A percentile compares a stretch with the other conserved stretches of the same genome.
Evolutionary conservation across 2,113 vertebrate genomes (phyloP).

Genomic region (Macquaria australasica): DNA sequence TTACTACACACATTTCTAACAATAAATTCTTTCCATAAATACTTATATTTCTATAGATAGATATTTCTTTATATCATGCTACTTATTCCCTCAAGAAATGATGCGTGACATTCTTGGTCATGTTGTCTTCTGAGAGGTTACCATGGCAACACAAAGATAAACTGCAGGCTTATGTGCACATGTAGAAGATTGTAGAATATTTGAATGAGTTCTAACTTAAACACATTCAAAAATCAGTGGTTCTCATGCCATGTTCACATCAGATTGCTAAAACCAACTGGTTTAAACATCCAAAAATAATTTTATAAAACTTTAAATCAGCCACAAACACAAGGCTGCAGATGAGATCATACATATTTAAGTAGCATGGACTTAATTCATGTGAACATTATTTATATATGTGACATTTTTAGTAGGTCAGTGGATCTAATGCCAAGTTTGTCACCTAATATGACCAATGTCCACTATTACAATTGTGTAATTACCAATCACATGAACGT

Average conservation of each 20-base stretch:
- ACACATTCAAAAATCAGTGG: slow-evolving; percentile 36
- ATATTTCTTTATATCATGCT: background rate
- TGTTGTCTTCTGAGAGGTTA: slow-evolving; percentile 35
- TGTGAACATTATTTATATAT: background rate
- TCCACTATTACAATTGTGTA: too few relatives aligned
- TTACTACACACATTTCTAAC: background rate
- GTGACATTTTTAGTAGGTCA: background rate
- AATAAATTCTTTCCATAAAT: too few relatives aligned
- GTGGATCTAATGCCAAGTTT: background rate
- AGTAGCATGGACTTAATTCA: too few relatives aligned
- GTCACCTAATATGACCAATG: background rate
- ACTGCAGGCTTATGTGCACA: slow-evolving; percentile 21
- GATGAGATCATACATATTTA: background rate
- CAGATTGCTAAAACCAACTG: background rate
- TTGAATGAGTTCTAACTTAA: slow-evolving; percentile 34
- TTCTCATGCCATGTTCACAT: slow-evolving; percentile 32
- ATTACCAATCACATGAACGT: background rate
- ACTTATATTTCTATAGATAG: too few relatives aligned
- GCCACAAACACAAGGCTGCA: background rate
- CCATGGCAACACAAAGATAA: slow-evolving; percentile 44
- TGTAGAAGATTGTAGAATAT: background rate
- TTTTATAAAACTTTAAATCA: background rate
- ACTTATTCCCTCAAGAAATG: slow-evolving; percentile 13
- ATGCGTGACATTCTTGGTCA: slow-evolving; percentile 7
- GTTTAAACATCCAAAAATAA: background rate